Conservation (phyloP, 2,797 vertebrate species). For the Cossypha heuglini region DNA sequence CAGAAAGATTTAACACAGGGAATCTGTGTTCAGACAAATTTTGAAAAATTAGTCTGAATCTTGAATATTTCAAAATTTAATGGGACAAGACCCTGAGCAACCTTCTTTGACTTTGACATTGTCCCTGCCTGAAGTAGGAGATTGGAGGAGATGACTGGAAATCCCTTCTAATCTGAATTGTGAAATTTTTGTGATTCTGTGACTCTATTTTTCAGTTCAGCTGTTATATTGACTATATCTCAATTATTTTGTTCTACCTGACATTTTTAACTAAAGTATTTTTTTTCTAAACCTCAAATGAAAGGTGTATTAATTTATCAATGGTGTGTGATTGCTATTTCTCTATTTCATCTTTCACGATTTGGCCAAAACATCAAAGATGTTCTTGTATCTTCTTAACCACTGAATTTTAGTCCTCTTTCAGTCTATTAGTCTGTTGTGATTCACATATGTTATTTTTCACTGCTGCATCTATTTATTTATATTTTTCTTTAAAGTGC, state of each 20-base stretch:
- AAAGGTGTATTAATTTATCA: background rate
- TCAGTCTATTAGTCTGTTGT: background rate
- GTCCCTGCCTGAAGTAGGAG: background rate
- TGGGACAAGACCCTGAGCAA: background rate
- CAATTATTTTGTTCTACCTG: background rate
- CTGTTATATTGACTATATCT: background rate
- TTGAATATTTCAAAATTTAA: background rate
- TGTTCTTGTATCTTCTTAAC: background rate
- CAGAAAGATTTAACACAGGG: background rate
- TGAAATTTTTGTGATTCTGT: background rate
- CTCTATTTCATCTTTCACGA: background rate
- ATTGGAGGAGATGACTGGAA: accelerated
- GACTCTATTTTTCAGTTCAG: background rate
- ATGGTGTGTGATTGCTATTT: background rate
- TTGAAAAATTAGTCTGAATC: background rate
- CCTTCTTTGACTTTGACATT: background rate
- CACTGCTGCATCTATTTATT: background rate
- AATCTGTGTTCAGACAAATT: background rate
- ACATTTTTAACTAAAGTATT: background rate
- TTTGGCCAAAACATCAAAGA: background rate
- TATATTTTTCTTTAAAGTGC: background rate
- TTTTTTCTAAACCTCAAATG: background rate
- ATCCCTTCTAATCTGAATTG: background rate
- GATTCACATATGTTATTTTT: background rate
- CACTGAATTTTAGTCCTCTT: background rate